A percentile compares a stretch with the other conserved stretches of the same genome.
phyloP scores from a whole-genome alignment of 2,888 invertebrate species.

The Catocala fraxini region DNA sequence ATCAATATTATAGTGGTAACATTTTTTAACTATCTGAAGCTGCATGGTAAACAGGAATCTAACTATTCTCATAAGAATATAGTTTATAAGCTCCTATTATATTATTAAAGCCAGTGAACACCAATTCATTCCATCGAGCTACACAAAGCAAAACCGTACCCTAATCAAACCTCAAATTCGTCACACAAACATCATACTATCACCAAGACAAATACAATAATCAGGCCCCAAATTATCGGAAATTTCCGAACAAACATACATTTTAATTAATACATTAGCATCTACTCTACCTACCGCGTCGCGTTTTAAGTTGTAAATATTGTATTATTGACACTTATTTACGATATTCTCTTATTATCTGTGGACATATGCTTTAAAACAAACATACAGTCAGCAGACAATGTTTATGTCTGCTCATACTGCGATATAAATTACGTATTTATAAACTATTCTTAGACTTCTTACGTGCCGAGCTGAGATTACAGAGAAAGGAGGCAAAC shows the following conservation, averaged over 20 bases:
- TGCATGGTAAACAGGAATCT: no score
- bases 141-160: no score
- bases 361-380: slow-evolving; percentile 17
- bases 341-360: slow-evolving; percentile 38
- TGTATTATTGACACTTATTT: slow-evolving; percentile 41
- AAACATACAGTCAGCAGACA: slow-evolving; percentile 17
- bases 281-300: slow-evolving; percentile 32
- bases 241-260: slow-evolving; percentile 39
- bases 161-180: no score
- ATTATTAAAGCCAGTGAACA: no score
- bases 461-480: background rate
- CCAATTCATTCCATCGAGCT: no score
- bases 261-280: slow-evolving; percentile 7
- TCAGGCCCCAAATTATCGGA: slow-evolving; percentile 25
- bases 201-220: slow-evolving; percentile 1
- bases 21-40: no score
- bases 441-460: background rate
- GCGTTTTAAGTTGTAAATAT: slow-evolving; percentile 40
- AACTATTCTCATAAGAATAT: no score
- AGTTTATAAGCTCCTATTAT: no score
- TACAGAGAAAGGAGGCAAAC: background rate
- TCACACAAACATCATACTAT: background rate
- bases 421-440: slow-evolving; percentile 7
- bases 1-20: no score
- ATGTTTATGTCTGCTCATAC: slow-evolving; percentile 31